A percentile compares a stretch with the other conserved stretches of the same genome.
phyloP scores from a whole-genome alignment of 2,888 invertebrate genomes.

The Megamerina dolium region DNA sequence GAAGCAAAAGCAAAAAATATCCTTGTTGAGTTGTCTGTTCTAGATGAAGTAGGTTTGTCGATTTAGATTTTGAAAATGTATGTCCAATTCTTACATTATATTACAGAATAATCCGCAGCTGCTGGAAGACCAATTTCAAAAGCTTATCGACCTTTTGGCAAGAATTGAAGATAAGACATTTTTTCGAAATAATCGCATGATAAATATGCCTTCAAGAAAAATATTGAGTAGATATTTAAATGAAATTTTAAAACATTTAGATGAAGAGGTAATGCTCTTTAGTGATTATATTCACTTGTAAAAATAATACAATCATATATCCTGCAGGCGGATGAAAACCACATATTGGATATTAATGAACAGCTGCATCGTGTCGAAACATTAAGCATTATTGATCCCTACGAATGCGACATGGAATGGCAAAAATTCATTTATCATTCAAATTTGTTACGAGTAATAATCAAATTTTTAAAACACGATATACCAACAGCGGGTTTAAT shows the following conservation, averaged over 20 bases:
- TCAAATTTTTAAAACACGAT: conserved; percentile 39
- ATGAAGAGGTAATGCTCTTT: conserved; percentile 31
- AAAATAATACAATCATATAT: conserved; percentile 1
- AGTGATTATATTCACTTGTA: neutral
- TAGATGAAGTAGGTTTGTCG: conserved; percentile 24
- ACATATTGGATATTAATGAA: conserved; percentile 43
- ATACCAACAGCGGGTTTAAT: conserved; percentile 44
- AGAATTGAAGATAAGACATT: conserved; percentile 41
- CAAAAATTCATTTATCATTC: conserved; percentile 45
- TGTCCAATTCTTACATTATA: neutral
- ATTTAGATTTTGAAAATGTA: neutral
- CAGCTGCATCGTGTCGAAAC: conserved; percentile 45
- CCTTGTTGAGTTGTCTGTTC: conserved; percentile 32
- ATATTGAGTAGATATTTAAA: conserved; percentile 36
- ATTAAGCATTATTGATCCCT: conserved; percentile 45
- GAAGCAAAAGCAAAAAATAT: conserved; percentile 44
- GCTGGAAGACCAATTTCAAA: conserved; percentile 31
- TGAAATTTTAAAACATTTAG: conserved; percentile 39
- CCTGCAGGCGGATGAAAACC: conserved; percentile 32
- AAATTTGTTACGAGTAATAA: conserved; percentile 39
- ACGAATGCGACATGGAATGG: conserved; percentile 46
- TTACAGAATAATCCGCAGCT: conserved; percentile 22
- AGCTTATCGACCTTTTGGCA: conserved; percentile 31
- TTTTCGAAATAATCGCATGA: conserved; percentile 37
- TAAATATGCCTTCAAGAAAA: conserved; percentile 38